These are phyloP conservation scores for Phragmatobia fuliginosa DNA, from an alignment of 2,888 invertebrate genomes.

Conservation along the genomic window DNA sequence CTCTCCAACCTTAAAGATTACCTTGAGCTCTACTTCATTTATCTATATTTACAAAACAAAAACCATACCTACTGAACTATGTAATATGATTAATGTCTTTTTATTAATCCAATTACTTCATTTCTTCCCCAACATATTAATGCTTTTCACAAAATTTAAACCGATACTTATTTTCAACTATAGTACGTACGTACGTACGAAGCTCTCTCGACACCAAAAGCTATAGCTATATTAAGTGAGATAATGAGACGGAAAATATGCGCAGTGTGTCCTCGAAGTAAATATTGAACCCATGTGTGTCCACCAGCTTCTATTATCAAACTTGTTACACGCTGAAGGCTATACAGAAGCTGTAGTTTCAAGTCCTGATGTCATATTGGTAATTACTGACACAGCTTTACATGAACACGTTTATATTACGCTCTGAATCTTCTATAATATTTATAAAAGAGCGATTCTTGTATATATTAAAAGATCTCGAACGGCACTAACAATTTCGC, in stretches of 20 bases:
- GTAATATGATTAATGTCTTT: neutral
- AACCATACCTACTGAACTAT: neutral
- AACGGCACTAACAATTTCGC: no score
- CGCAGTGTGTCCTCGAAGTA: slow-evolving; percentile 76
- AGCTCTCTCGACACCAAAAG: slow-evolving; percentile 22
- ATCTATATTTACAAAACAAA: no score
- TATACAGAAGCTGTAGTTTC: slow-evolving; percentile 14
- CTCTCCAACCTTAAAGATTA: no score
- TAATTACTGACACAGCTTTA: neutral
- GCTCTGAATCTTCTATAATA: no score
- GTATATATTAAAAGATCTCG: no score
- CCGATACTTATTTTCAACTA: slow-evolving; percentile 18
- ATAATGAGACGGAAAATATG: slow-evolving; percentile 75
- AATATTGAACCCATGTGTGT: slow-evolving; percentile 83
- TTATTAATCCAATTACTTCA: neutral
- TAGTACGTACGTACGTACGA: slow-evolving; percentile 16
- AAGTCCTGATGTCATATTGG: neutral
- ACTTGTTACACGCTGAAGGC: slow-evolving; percentile 39
- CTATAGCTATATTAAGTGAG: slow-evolving; percentile 47
- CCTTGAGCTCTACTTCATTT: no score
- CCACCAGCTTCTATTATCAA: slow-evolving; percentile 55
- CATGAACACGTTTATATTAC: no score
- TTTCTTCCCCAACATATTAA: neutral
- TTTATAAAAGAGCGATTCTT: no score
- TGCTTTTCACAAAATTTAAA: slow-evolving; percentile 2